These are phyloP conservation scores for Cydia splendana DNA, from an alignment of 1,140 invertebrate species.

Conservation along the genomic window DNA sequence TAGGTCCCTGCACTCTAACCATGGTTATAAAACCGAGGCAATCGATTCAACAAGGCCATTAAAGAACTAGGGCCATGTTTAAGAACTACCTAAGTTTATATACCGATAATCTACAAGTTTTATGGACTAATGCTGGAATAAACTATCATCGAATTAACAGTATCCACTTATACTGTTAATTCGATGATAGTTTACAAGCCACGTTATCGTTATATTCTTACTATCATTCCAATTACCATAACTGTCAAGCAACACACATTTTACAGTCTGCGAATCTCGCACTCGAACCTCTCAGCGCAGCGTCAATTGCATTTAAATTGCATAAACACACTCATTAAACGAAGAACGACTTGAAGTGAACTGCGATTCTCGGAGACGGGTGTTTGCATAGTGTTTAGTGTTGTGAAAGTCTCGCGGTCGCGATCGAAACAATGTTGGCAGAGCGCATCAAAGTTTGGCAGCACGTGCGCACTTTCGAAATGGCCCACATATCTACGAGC, in stretches of 20 bases:
- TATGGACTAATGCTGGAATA: neutral
- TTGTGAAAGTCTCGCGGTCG: constrained; percentile 49
- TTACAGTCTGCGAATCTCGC: constrained; percentile 6
- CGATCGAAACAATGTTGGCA: constrained; percentile 47
- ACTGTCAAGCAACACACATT: neutral
- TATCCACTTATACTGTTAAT: too few species aligned
- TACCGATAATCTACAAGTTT: too few species aligned
- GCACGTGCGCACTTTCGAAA: constrained; percentile 61
- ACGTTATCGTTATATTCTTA: neutral
- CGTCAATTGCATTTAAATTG: constrained; percentile 29
- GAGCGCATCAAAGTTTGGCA: constrained; percentile 62
- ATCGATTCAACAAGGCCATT: too few species aligned
- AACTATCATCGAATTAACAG: neutral
- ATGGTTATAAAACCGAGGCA: too few species aligned
- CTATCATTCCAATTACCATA: constrained; percentile 10
- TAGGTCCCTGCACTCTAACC: too few species aligned
- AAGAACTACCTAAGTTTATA: too few species aligned
- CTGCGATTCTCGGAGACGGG: constrained; percentile 37
- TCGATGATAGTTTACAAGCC: neutral
- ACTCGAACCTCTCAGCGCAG: constrained; percentile 10
- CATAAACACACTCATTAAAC: constrained; percentile 28
- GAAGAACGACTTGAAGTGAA: constrained; percentile 6
- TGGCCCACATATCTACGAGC: constrained; percentile 46
- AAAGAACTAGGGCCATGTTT: too few species aligned
- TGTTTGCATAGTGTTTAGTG: constrained; percentile 36